These are phyloP conservation scores for Parnassius smintheus DNA, from an alignment of 2,888 invertebrate genomes.

Conservation along the genomic window DNA sequence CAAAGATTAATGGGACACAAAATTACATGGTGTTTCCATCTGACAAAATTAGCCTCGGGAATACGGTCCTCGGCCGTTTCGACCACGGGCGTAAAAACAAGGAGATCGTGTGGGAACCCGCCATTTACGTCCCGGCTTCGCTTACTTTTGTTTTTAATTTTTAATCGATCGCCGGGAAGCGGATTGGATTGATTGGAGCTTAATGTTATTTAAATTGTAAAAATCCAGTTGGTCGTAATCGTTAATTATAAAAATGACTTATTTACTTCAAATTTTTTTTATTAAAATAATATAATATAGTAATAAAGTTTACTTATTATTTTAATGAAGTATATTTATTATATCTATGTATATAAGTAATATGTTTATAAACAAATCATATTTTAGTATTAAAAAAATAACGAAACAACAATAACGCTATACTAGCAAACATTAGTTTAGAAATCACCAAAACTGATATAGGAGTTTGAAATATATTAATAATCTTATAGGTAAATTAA, in stretches of 20 bases:
- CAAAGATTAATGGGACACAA: slow-evolving; percentile 66
- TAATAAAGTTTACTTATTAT: too few relatives aligned
- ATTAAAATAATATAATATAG: too few relatives aligned
- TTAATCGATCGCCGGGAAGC: slow-evolving; percentile 46
- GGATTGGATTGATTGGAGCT: slow-evolving; percentile 46
- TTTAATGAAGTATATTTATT: too few relatives aligned
- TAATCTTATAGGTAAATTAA: too few relatives aligned
- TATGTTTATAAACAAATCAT: too few relatives aligned
- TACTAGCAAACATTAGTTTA: too few relatives aligned
- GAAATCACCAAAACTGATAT: too few relatives aligned
- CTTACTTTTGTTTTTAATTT: slow-evolving; percentile 46
- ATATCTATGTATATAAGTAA: too few relatives aligned
- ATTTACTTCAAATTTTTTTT: background rate
- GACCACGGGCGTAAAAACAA: slow-evolving; percentile 51
- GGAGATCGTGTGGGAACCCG: slow-evolving; percentile 65
- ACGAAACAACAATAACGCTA: too few relatives aligned
- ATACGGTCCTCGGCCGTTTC: slow-evolving; percentile 50
- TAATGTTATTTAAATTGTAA: slow-evolving; percentile 33
- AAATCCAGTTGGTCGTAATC: slow-evolving; percentile 30
- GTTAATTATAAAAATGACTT: slow-evolving; percentile 1
- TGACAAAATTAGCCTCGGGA: slow-evolving; percentile 60
- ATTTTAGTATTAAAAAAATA: too few relatives aligned
- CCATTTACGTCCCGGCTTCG: slow-evolving; percentile 49
- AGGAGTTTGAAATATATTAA: too few relatives aligned
- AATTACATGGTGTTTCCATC: slow-evolving; percentile 68